A percentile compares a stretch with the other conserved stretches of the same genome.
Evolutionary conservation across 2,113 vertebrate species (phyloP).

Genomic region (Cynopterus brachyotis): DNA sequence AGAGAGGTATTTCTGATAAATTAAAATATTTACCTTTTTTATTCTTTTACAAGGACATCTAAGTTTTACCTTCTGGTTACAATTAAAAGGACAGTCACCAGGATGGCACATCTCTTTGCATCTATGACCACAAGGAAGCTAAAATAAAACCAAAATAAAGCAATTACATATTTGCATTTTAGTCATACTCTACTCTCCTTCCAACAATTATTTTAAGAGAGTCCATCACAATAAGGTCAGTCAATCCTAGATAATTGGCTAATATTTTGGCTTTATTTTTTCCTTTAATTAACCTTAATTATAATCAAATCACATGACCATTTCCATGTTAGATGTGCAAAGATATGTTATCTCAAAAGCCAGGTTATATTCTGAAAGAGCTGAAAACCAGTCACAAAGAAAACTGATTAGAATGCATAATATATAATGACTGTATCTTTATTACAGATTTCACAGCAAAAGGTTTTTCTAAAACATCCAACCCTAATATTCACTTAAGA

Average conservation of each 20-base stretch:
- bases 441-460: neutral
- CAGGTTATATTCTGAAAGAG: neutral
- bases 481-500: neutral
- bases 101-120: slow-evolving; percentile 94
- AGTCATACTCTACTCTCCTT: neutral
- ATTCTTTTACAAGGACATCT: slow-evolving; percentile 95
- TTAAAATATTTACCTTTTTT: slow-evolving; percentile 89
- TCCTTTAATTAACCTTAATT: slow-evolving; percentile 31
- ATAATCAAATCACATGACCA: neutral
- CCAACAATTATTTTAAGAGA: neutral
- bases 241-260: neutral
- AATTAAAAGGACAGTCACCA: slow-evolving; percentile 89
- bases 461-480: neutral
- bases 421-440: neutral
- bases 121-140: slow-evolving; percentile 94
- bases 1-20: slow-evolving; percentile 15
- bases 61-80: slow-evolving; percentile 94
- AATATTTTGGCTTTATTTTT: neutral
- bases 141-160: slow-evolving; percentile 54
- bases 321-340: neutral
- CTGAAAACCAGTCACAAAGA: neutral
- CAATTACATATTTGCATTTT: neutral
- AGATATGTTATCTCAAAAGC: neutral
- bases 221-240: neutral
- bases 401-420: neutral